Evolutionary conservation across 2,888 invertebrate species (phyloP).

Genomic region (Baccha elongata): DNA sequence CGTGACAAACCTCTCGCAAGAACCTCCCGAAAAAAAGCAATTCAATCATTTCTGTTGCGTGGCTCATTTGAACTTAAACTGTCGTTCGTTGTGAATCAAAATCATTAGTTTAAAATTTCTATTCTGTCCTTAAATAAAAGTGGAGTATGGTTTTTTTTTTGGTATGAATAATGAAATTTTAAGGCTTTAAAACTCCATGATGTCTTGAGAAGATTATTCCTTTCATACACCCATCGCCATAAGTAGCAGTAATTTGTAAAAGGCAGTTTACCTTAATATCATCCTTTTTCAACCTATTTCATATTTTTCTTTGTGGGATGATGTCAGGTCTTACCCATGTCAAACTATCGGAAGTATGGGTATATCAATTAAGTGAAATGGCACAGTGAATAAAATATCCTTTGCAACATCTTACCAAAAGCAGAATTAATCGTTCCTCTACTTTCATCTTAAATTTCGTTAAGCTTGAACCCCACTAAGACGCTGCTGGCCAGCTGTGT

Average conservation of each 20-base stretch:
- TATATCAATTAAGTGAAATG: slow-evolving; percentile 66
- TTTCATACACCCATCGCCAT: neutral
- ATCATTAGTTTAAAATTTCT: too few species aligned
- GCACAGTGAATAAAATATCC: slow-evolving; percentile 64
- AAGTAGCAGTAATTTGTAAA: slow-evolving; percentile 7
- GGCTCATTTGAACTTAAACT: too few species aligned
- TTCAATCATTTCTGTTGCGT: too few species aligned
- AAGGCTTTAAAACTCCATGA: too few species aligned
- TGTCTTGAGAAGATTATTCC: neutral
- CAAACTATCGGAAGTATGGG: slow-evolving; percentile 51
- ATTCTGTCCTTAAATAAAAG: too few species aligned
- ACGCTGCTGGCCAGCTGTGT: too few species aligned
- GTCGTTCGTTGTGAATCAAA: too few species aligned
- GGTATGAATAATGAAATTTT: too few species aligned
- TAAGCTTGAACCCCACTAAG: too few species aligned
- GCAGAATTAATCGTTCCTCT: slow-evolving; percentile 49
- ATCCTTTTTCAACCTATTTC: slow-evolving; percentile 18
- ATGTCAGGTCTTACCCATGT: slow-evolving; percentile 17
- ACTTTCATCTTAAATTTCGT: slow-evolving; percentile 12
- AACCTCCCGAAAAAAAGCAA: too few species aligned
- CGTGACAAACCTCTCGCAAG: too few species aligned
- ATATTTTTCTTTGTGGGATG: slow-evolving; percentile 1
- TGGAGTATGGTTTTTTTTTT: too few species aligned
- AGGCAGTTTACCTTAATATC: slow-evolving; percentile 2
- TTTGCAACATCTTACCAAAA: slow-evolving; percentile 38